Evolutionary conservation across 2,888 invertebrate genomes (phyloP), one percentile per base, ranked within the genome.

Genomic region (Drosophila melanocephala): DNA sequence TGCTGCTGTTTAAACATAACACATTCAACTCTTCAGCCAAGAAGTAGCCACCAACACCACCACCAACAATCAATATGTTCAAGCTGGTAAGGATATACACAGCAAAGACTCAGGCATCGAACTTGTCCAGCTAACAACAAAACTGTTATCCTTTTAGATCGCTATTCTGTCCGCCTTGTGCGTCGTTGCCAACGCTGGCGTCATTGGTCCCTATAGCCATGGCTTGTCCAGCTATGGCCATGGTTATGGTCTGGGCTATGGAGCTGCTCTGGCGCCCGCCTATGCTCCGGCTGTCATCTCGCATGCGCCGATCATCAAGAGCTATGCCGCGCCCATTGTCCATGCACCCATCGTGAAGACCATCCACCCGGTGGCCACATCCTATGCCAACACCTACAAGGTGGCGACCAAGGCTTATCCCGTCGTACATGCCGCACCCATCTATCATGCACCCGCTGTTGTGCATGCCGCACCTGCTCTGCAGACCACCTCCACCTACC

Each of bases 111-210:
- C 70, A 78, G 67, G 59, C 51, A 52, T 55, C 57, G 33, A 70
- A 71, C 60, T 65, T 44, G 3, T 12, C 22, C 44, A 5, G 7
- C 7, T 58, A 26, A 58, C 44, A 12, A 16, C 33, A 7, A 19
- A 19, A n/a, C 1, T 50, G 12, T 30, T 9, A 33, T 47, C 12
- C 79, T 81, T 81, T 9, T 69, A 93, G 93, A 87, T 93, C 58
- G 90, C 90, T 52, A 87, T 93, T 53, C 87, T 94, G 75, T 93
- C 94, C 71, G 93, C 94, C 56, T 90, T 94, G 79, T 92, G 94
- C 84, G 94, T 93, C 73, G 93, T 92, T 63, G 93, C 92, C 77
- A 94, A 93, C 72, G 94, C 94, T 74, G 94, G 94, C 75, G 91
- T 93, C 63, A 77, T 93, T 44, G 82, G 91, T 3, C 91, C 92